These are phyloP conservation scores for Acanthornis magna DNA, from an alignment of 2,797 vertebrate species.

Conservation along the genomic window DNA sequence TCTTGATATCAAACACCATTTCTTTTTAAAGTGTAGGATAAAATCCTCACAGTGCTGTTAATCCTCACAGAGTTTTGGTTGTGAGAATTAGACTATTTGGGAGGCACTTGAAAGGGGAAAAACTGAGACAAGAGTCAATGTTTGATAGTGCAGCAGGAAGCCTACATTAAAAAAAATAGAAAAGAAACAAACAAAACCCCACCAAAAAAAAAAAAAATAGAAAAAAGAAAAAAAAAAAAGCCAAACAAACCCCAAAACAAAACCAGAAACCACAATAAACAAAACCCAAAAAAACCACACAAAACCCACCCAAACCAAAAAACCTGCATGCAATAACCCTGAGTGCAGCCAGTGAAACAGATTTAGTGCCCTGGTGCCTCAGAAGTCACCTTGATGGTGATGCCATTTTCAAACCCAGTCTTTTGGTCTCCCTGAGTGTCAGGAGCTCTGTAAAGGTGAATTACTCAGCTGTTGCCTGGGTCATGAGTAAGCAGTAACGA, in stretches of 20 bases:
- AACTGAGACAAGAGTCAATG: neutral
- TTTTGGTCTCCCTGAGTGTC: neutral
- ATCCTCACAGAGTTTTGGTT: neutral
- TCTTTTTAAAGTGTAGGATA: neutral
- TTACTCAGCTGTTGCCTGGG: neutral
- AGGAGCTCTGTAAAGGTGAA: neutral
- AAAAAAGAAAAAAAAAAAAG: neutral
- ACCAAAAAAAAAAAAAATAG: neutral
- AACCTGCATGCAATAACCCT: neutral
- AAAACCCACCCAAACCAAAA: neutral
- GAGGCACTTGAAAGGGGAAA: neutral
- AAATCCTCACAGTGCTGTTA: neutral
- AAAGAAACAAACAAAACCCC: neutral
- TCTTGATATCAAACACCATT: neutral
- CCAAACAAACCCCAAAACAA: neutral
- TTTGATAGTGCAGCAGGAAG: neutral
- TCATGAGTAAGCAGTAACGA: neutral
- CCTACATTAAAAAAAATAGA: neutral
- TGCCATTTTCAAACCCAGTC: neutral
- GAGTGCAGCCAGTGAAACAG: neutral
- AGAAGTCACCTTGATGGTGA: neutral
- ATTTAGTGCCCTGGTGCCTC: neutral
- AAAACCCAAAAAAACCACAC: rapidly evolving
- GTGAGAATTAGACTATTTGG: neutral
- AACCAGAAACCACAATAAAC: neutral